Conservation (phyloP, 2,113 vertebrate species). For the Crotophaga sulcirostris region DNA sequence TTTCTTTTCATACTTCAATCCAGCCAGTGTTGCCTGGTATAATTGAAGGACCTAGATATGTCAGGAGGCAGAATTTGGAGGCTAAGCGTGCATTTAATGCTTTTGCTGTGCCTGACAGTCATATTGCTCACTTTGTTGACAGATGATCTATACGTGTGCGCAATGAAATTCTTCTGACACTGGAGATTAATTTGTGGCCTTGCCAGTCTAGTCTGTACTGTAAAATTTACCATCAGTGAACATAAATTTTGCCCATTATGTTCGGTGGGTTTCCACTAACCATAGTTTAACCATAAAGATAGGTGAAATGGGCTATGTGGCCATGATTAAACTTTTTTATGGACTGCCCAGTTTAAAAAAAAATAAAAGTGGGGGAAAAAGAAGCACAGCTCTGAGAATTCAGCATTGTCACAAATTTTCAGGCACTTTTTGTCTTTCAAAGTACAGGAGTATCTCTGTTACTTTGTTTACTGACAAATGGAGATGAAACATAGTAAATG, state of each 20-base stretch:
- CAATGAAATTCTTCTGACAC: background rate
- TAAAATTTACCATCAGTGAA: conserved; percentile 16
- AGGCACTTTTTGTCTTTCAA: background rate
- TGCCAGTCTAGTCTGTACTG: background rate
- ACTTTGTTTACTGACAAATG: background rate
- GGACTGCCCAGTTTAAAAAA: background rate
- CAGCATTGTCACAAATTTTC: background rate
- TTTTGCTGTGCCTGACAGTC: background rate
- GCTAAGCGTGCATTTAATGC: background rate
- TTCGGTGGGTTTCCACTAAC: background rate
- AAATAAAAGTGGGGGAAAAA: background rate
- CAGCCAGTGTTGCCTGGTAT: background rate
- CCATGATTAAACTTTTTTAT: background rate
- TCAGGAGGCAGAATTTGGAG: background rate
- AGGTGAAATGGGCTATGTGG: background rate
- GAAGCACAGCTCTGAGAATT: background rate
- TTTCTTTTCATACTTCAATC: background rate
- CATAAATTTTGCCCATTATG: background rate
- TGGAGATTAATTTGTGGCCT: conserved; percentile 38
- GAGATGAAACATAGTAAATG: background rate
- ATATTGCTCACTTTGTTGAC: background rate
- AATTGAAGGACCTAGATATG: background rate
- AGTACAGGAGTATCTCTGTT: background rate
- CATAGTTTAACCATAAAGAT: background rate
- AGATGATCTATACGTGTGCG: background rate